Evolutionary conservation across 2,113 vertebrate species (phyloP), one percentile per base, ranked within the genome.

Genomic region (Lethenteron reissneri): DNA sequence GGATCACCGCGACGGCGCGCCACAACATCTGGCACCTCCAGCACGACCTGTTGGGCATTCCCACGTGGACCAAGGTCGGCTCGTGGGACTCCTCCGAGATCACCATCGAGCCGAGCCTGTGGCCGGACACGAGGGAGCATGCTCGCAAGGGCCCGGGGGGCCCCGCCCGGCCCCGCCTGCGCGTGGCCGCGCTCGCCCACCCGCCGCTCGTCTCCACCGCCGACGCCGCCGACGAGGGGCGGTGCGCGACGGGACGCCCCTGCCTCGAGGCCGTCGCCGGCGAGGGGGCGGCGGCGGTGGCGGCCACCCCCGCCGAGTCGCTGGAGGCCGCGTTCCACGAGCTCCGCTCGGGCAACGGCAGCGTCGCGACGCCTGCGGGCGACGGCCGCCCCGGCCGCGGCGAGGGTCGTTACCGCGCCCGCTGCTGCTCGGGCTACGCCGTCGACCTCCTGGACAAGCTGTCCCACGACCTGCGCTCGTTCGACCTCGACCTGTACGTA

Each of bases 341-440:
- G 3, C 80, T 90, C 3, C 89, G 87, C 73, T 84, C 86, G 57
- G 80, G 78, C 58, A 88, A 91, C 0, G 76, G 80, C 71, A 87
- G 83, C 0, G 79, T 82, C 57, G 84, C 88, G 0, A 76, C 73
- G 0, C 80, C 73, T 1, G 41, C 41, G 5, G 41, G 41, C 41
- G 41, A 41, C 41, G 41, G 41, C 41, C 41, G 41, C 41, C 41
- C 41, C 5, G 41, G 41, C 41, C 41, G 6, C 41, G 41, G 41
- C 41, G 41, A 41, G 41, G 41, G 41, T 41, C 41, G 41, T 7
- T 83, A 85, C 77, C 84, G 83, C 72, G 6, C 6, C 41, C 87
- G 84, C 64, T 97, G 92, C 77, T 97, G 92, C 81, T 97, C 90
- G 0, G 91, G 94, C 2, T 97, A 97, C 79, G 95, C 90, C 81